phyloP scores from a whole-genome alignment of 2,113 vertebrate species.

The Oncorhynchus nerka region DNA sequence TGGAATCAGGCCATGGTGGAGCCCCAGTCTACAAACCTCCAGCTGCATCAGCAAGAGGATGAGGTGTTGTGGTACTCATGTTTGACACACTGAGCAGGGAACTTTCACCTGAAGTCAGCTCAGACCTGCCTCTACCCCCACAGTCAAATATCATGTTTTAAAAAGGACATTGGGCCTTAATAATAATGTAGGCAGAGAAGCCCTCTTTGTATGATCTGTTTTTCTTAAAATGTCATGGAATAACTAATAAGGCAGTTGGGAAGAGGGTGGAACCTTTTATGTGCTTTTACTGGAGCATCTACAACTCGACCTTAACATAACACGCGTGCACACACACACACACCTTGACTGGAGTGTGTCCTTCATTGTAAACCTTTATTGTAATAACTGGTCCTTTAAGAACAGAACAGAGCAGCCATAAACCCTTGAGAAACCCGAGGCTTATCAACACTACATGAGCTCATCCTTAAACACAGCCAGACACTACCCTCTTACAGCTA shows the following conservation, averaged over 20 bases:
- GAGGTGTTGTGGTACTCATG: not conserved
- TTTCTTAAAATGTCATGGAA: constrained; percentile 49
- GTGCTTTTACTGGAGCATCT: constrained; percentile 32
- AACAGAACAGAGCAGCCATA: no score
- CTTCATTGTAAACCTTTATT: no score
- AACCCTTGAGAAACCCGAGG: no score
- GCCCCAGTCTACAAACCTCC: no score
- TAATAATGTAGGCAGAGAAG: no score
- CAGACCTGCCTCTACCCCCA: not conserved
- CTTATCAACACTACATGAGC: no score
- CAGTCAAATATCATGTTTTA: not conserved
- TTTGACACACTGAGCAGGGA: no score
- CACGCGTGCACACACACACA: constrained; percentile 1
- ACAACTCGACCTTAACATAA: not conserved
- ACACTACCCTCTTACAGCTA: not conserved
- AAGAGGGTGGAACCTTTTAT: constrained; percentile 25
- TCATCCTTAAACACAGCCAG: not conserved
- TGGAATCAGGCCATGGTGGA: no score
- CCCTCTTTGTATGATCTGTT: constrained; percentile 24
- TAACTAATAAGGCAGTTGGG: constrained; percentile 33
- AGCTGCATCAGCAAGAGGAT: not conserved
- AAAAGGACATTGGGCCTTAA: not conserved
- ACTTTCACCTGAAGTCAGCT: not conserved
- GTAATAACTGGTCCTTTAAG: no score
- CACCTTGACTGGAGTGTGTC: no score